Conservation (phyloP, 2,888 invertebrate species). For the Erebia epiphron region DNA sequence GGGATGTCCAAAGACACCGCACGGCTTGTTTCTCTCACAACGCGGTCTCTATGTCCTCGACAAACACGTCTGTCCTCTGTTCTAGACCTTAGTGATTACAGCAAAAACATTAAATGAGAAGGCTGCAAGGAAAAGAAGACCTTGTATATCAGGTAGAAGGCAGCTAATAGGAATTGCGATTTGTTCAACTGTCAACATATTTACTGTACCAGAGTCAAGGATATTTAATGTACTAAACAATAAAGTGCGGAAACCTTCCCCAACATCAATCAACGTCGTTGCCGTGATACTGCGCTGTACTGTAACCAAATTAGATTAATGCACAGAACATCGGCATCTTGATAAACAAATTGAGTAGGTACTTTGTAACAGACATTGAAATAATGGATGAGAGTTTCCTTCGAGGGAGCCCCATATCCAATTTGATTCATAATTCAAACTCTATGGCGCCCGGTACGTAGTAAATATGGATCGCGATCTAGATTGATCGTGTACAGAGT, state of each 20-base stretch:
- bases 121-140: constrained; percentile 4
- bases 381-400: too few species aligned
- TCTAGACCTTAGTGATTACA: neutral
- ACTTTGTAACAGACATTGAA: too few species aligned
- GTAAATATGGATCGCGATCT: too few species aligned
- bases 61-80: neutral
- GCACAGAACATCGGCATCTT: neutral
- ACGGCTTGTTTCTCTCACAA: too few species aligned
- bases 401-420: too few species aligned
- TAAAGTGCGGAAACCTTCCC: constrained; percentile 19
- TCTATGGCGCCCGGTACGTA: too few species aligned
- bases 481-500: too few species aligned
- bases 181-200: constrained; percentile 13
- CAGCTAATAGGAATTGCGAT: neutral
- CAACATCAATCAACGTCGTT: constrained; percentile 12
- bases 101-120: neutral
- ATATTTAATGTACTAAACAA: neutral
- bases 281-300: constrained; percentile 15
- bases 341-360: neutral
- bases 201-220: constrained; percentile 19
- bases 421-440: too few species aligned
- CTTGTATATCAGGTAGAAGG: neutral
- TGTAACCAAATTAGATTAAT: constrained; percentile 7
- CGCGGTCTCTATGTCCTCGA: too few species aligned
- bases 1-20: too few species aligned